Base-by-base conservation (phyloP, 2,113 vertebrate species). In the Pithys albifrons region DNA sequence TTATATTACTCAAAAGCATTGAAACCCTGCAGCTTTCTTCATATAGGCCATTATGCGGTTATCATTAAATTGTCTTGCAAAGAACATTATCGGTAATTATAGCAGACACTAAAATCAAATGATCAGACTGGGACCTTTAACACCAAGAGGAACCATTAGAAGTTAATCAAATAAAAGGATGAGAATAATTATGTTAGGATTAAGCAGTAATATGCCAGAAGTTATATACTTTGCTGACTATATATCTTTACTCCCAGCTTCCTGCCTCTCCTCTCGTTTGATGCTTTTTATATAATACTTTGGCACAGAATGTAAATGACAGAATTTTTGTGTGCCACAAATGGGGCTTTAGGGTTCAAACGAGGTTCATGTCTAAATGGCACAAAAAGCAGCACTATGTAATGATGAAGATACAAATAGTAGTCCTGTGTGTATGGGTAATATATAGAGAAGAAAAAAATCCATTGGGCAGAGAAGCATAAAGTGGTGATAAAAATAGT, bases 41-140 rank as follows among this genome's bases (percentile, higher is more conserved):
- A 98, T 98, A 98, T 98, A 98, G 98, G 98, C 98, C 98, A 98
- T 99, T 98, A 98, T 98, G 98, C 97, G 97, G 98, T 98, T 98
- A 98, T 98, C 98, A 98, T 98, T 98, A 98, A 98, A 98, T 98
- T 98, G 98, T 98, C 98, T 98, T 98, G 98, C 98, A 98, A 98
- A 99, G 98, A 99, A 99, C 99, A 99, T 99, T 99, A 99, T 98
- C 99, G 98, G 99, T 99, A 99, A 99, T 99, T 99, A 99, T 99
- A 99, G 99, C 98, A 99, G 98, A 98, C 99, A 99, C 99, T 99
- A 99, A 98, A 98, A 98, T 98, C 98, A 99, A 99, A 99, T 98
- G 99, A 99, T 99, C 98, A 99, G 98, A 99, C 98, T 98, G 99
- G 99, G 99, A 99, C 98, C 97, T 98, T 98, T 98, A 98, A 98